Base-by-base conservation (phyloP, 2,888 invertebrate species). In the Malachius bipustulatus region DNA sequence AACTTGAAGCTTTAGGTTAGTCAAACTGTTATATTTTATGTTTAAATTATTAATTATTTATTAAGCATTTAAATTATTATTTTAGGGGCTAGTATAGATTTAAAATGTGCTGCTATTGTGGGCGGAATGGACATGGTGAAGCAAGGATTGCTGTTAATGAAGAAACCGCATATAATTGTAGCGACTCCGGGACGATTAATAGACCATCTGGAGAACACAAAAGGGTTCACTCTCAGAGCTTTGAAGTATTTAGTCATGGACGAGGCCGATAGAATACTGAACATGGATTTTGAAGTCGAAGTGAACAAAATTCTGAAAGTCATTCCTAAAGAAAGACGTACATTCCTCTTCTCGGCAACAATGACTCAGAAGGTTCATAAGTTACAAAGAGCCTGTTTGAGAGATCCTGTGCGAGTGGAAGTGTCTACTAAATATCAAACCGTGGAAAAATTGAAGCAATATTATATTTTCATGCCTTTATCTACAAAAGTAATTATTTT, bases 71-170 rank as follows among this genome's bases (percentile, higher is more conserved):
- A 10, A 14, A 14, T n/a, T 19, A 8, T 19, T 19, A 6, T 19
- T 19, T 19, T 19, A 83, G 87, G 88, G 36, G 72, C 85, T 9
- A 75, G 77, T 41, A 89, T 98, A 57, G 96, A 96, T 26, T 83
- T 98, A 1, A 90, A 91, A 69, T 88, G 87, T 64, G 89, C 82
- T 35, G 96, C 97, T 0, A 82, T 99, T 52, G 97, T 99, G 3
- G 98, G 98, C 30, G 98, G 98, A 1, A 91, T 97, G 77, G 97
- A 99, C 56, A 96, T 96, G 91, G 84, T 89, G 55, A 81, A 90
- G 0, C 98, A 99, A 58, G 77, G 90, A 0, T 64, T 96, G 39
- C 73, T 81, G 50, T 64, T 98, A 32, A 89, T 90, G 1, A 96
- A 93, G 60, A 93, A 96, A 51, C 98, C 98, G 0, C 98, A 98